Conservation (phyloP, 2,888 invertebrate species). For the Odontomyia ornata region DNA sequence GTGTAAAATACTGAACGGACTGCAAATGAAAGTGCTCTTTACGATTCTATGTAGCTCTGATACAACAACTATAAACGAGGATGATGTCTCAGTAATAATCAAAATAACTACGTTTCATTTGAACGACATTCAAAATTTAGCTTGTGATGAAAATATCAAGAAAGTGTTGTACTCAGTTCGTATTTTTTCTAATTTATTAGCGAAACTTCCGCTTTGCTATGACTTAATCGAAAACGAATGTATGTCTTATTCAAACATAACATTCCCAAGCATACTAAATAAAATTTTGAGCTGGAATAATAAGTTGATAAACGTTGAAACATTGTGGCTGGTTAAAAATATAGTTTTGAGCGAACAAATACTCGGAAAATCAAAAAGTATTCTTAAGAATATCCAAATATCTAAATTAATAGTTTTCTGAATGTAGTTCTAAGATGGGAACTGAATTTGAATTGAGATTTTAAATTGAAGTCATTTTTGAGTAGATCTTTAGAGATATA, state of each 20-base stretch:
- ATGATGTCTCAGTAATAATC: not conserved
- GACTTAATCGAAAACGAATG: not conserved
- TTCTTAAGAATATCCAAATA: not conserved
- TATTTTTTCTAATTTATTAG: constrained; percentile 44
- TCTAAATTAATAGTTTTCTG: not conserved
- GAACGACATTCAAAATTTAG: not conserved
- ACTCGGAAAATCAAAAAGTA: not conserved
- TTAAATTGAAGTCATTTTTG: too few relatives aligned
- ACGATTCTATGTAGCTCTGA: constrained; percentile 2
- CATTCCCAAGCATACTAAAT: constrained; percentile 32
- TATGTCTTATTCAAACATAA: not conserved
- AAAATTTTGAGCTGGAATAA: constrained; percentile 36
- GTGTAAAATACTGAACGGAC: not conserved
- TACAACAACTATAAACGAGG: not conserved
- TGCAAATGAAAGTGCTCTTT: constrained; percentile 20
- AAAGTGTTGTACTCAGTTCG: constrained; percentile 44
- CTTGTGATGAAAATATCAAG: not conserved
- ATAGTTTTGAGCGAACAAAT: constrained; percentile 12
- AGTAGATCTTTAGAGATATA: too few relatives aligned
- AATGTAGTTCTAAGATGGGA: too few relatives aligned
- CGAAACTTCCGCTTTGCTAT: constrained; percentile 22
- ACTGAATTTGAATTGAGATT: too few relatives aligned
- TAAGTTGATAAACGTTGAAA: constrained; percentile 29
- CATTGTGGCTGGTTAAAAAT: constrained; percentile 47
- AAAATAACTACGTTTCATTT: not conserved